Evolutionary conservation across 2,797 vertebrate genomes (phyloP).

Genomic region (Mormyrus hasselquistii): DNA sequence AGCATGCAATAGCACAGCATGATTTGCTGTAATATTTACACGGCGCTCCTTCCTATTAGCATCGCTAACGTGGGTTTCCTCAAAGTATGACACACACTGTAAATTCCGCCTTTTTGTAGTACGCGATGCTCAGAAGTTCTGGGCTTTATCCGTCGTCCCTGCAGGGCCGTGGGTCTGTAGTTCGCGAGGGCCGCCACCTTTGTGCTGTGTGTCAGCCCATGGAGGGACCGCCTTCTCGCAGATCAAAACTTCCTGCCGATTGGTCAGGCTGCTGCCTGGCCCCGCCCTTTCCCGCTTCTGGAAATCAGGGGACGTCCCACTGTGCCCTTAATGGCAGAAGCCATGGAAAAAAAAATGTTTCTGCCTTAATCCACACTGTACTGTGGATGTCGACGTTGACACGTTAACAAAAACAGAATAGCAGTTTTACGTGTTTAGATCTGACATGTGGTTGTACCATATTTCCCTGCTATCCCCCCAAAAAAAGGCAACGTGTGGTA

Average conservation of each 20-base stretch:
- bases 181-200: neutral
- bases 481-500: neutral
- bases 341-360: neutral
- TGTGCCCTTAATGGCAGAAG: neutral
- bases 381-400: neutral
- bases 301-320: neutral
- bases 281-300: neutral
- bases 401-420: neutral
- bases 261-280: neutral
- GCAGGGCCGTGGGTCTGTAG: neutral
- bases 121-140: neutral
- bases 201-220: neutral
- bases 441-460: neutral
- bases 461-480: neutral
- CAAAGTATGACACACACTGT: neutral
- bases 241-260: neutral
- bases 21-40: neutral
- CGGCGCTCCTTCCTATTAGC: neutral
- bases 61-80: neutral
- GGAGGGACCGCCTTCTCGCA: neutral
- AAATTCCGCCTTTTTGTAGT: neutral
- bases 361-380: neutral
- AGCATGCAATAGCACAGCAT: neutral
- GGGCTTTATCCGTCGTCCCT: neutral
- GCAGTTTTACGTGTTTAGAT: neutral